These are phyloP conservation scores for Patella pellucida DNA, from an alignment of 2,888 invertebrate species.

Conservation along the genomic window DNA sequence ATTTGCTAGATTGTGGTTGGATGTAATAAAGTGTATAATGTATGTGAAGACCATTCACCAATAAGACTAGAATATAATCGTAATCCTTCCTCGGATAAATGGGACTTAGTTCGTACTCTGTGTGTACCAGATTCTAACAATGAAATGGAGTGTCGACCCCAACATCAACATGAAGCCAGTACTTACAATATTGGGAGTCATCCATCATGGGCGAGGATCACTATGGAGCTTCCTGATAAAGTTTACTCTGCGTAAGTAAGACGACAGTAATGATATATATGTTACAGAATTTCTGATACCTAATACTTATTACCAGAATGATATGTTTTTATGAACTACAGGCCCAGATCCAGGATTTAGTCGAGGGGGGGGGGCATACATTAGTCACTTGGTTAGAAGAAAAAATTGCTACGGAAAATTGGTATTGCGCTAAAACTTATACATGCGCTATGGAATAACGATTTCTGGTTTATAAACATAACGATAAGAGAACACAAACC, in stretches of 20 bases:
- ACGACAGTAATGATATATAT: background rate
- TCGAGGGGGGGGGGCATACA: no score
- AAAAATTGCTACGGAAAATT: no score
- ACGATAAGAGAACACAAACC: no score
- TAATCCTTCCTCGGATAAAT: constrained; percentile 63
- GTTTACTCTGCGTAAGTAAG: constrained; percentile 66
- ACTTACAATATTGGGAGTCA: constrained; percentile 62
- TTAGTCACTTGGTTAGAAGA: no score
- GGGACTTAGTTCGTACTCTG: constrained; percentile 66
- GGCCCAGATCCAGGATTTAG: no score
- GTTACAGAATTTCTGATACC: background rate
- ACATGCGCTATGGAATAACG: no score
- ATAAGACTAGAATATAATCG: constrained; percentile 67
- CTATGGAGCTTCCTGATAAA: constrained; percentile 66
- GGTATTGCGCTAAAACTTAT: no score
- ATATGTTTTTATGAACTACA: no score
- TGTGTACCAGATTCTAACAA: constrained; percentile 67
- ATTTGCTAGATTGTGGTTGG: constrained; percentile 66
- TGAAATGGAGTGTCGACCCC: constrained; percentile 67
- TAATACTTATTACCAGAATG: no score
- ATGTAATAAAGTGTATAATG: constrained; percentile 58
- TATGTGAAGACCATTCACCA: constrained; percentile 57
- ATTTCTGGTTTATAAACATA: no score
- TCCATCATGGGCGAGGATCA: constrained; percentile 68
- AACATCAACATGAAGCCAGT: constrained; percentile 65